Evolutionary conservation across 2,797 vertebrate species (phyloP).

Genomic region (Lerista edwardsae): DNA sequence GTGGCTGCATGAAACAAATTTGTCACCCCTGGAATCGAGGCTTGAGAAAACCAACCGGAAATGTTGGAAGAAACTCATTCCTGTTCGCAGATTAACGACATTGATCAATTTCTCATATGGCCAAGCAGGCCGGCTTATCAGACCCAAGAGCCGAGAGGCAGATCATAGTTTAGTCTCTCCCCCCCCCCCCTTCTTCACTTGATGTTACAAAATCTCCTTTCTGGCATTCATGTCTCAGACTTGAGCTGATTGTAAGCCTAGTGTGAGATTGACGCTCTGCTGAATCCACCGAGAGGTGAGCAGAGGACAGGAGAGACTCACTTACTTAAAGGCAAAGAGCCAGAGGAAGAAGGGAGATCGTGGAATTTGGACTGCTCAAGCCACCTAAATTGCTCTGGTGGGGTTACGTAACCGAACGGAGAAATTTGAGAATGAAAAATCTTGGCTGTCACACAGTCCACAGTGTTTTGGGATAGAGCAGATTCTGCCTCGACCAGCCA

Average conservation of each 20-base stretch:
- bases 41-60: conserved; percentile 68
- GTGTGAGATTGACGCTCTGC: background rate
- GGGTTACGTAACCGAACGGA: background rate
- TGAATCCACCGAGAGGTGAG: background rate
- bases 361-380: conserved; percentile 13
- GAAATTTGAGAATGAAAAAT: background rate
- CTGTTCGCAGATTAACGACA: conserved; percentile 56
- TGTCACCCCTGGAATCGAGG: conserved; percentile 55
- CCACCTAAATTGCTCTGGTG: conserved; percentile 1
- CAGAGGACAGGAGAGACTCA: background rate
- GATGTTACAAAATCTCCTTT: background rate
- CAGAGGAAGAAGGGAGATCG: conserved; percentile 30
- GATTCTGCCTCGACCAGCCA: too few relatives aligned
- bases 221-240: background rate
- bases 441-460: background rate
- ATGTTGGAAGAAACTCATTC: conserved; percentile 60
- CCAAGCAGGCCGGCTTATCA: conserved; percentile 16
- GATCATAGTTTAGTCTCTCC: background rate
- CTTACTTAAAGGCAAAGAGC: conserved; percentile 32
- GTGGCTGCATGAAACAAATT: too few relatives aligned
- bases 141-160: background rate
- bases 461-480: background rate
- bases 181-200: background rate
- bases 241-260: background rate
- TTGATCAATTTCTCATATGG: conserved; percentile 61